These are phyloP conservation scores for Ophion ventricosus DNA, from an alignment of 2,888 invertebrate species.

Conservation along the genomic window DNA sequence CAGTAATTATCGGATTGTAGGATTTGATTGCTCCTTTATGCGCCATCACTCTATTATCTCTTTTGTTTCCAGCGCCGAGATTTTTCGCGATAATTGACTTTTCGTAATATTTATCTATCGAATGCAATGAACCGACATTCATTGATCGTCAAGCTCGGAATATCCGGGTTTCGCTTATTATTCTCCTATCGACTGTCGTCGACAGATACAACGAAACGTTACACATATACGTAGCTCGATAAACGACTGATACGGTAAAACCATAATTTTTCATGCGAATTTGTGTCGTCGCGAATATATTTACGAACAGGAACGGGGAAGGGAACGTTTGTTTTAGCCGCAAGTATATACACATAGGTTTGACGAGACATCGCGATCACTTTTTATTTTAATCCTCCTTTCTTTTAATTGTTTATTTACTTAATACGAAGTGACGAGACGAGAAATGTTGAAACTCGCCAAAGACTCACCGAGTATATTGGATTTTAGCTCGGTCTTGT, in stretches of 20 bases:
- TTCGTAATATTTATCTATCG: conserved; percentile 5
- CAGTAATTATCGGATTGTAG: background rate
- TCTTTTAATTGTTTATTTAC: background rate
- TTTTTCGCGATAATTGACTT: background rate
- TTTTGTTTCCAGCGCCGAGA: background rate
- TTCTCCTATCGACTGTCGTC: conserved; percentile 21
- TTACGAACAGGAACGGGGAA: background rate
- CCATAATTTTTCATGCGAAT: conserved; percentile 18
- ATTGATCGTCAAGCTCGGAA: conserved; percentile 7
- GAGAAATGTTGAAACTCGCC: conserved; percentile 72
- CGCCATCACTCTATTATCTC: background rate
- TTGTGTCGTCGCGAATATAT: conserved; percentile 37
- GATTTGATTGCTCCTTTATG: background rate
- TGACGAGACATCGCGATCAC: background rate
- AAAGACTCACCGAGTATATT: conserved; percentile 82
- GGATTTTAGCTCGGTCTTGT: conserved; percentile 81
- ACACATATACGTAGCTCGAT: background rate
- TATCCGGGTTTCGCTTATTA: conserved; percentile 28
- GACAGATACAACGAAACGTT: background rate
- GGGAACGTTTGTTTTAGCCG: conserved; percentile 3
- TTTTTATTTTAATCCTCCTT: background rate
- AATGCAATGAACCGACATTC: background rate
- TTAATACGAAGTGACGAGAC: background rate
- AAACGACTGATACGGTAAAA: conserved; percentile 34
- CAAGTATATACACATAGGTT: background rate